These are phyloP conservation scores for Dyspetes luteomarginatus DNA, from an alignment of 2,888 invertebrate species.

Conservation along the genomic window DNA sequence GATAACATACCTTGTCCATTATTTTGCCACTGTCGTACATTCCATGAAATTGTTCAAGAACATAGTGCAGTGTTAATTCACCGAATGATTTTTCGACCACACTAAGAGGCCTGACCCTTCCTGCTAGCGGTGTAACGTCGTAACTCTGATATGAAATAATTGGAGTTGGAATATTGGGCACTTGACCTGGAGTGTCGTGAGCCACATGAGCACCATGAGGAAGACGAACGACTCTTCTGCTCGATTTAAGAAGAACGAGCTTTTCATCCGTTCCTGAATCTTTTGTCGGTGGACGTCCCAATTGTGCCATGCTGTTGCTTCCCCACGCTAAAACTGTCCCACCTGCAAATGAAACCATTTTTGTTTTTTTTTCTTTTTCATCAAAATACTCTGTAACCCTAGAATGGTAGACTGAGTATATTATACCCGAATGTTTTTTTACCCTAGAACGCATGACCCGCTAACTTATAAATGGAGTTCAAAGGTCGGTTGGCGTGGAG, in stretches of 20 bases:
- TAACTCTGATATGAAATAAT: slow-evolving; percentile 82
- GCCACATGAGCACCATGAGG: slow-evolving; percentile 83
- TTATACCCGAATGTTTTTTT: too few relatives aligned
- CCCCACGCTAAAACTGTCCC: slow-evolving; percentile 91
- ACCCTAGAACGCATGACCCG: too few relatives aligned
- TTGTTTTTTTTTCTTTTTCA: not conserved
- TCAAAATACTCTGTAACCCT: too few relatives aligned
- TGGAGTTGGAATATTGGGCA: slow-evolving; percentile 82
- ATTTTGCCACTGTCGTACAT: slow-evolving; percentile 80
- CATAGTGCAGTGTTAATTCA: slow-evolving; percentile 82
- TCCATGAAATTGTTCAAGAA: slow-evolving; percentile 82
- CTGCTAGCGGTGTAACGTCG: slow-evolving; percentile 78
- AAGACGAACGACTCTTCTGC: slow-evolving; percentile 89
- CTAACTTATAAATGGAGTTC: too few relatives aligned
- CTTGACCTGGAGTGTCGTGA: slow-evolving; percentile 82
- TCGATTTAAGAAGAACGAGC: slow-evolving; percentile 89
- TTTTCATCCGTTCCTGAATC: slow-evolving; percentile 85
- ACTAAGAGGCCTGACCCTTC: slow-evolving; percentile 76
- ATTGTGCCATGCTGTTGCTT: slow-evolving; percentile 88
- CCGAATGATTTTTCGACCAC: slow-evolving; percentile 79
- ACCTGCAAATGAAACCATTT: slow-evolving; percentile 66
- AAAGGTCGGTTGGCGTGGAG: too few relatives aligned
- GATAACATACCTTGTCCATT: slow-evolving; percentile 78
- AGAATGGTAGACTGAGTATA: too few relatives aligned
- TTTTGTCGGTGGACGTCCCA: slow-evolving; percentile 85